Evolutionary conservation across 2,113 vertebrate genomes (phyloP), one percentile per base, ranked within the genome.

Genomic region (Setophaga kirtlandii): DNA sequence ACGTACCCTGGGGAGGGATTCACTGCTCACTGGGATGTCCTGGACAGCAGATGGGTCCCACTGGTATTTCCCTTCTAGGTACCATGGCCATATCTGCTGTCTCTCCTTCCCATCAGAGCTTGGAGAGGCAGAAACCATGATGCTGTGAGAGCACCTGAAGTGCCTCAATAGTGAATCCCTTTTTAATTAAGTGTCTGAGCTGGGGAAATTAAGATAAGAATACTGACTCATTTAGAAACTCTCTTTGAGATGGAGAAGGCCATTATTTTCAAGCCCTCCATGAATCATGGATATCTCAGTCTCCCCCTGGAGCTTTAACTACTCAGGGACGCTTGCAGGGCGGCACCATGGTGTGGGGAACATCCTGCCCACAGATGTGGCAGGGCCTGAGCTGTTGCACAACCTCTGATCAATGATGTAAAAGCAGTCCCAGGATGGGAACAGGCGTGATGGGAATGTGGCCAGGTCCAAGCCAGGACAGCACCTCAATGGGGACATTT

Each of bases 391-490:
- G 3, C 18, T 64, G 16, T 92, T 86, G 87, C 89, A 62, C 89
- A 87, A 55, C 15, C 8, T 76, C 3, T 3, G 50, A 39, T 33
- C 3, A 7, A 12, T 47, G 78, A 53, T 21, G 70, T 47, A 58
- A 78, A 85, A 4, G 37, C 0, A 0, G 42, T 10, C 0, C 0
- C 24, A 37, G 62, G 78, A 55, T 6, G 19, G 1, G 20, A 82
- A 74, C 0, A 12, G 55, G 28, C 0, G 0, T 6, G 8, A 87
- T 67, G 84, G 89, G 89, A 70, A 67, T 4, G 6, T 5, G 46
- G 46, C 7, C 53, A 76, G 62, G 44, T 68, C 88, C 1, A 4
- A 71, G 39, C 28, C 58, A 56, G 58, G 62, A 53, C 79, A 73
- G 67, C 12, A 5, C 71, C 87, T 95, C 84, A 79, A 71, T 56